A percentile compares a stretch with the other conserved stretches of the same genome.
Conservation (phyloP, 2,113 vertebrate genomes). For the Daubentonia madagascariensis region DNA sequence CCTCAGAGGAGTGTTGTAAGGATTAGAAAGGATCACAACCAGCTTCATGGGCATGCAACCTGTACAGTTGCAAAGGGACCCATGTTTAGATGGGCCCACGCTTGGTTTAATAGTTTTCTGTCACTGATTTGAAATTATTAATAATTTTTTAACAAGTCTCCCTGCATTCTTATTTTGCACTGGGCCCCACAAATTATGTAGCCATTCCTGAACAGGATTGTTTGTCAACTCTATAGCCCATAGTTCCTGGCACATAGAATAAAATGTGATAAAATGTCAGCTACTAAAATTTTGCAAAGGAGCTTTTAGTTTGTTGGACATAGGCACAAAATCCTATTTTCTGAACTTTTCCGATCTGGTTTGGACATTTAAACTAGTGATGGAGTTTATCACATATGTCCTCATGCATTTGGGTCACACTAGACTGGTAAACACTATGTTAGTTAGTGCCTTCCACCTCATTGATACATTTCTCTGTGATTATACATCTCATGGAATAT, state of each 20-base stretch:
- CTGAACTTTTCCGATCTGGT: background rate
- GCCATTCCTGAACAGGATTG: background rate
- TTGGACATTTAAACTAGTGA: background rate
- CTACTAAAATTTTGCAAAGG: background rate
- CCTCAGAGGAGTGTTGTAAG: background rate
- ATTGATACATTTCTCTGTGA: background rate
- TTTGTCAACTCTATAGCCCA: background rate
- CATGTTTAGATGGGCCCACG: background rate
- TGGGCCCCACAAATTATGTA: background rate
- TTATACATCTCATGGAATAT: background rate
- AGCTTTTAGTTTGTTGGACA: background rate
- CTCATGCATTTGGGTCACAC: background rate
- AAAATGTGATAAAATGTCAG: background rate
- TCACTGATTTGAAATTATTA: background rate
- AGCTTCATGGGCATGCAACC: background rate
- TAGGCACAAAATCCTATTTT: background rate
- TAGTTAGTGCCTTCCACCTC: background rate
- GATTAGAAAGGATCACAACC: background rate
- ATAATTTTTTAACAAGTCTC: background rate
- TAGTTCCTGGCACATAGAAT: background rate
- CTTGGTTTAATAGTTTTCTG: background rate
- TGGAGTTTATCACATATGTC: too few relatives aligned
- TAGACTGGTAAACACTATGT: background rate
- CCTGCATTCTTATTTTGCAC: background rate
- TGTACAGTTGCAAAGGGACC: background rate